A percentile compares a stretch with the other conserved stretches of the same genome.
Conservation (phyloP, 2,888 invertebrate species). For the Odontocolon sp. region DNA sequence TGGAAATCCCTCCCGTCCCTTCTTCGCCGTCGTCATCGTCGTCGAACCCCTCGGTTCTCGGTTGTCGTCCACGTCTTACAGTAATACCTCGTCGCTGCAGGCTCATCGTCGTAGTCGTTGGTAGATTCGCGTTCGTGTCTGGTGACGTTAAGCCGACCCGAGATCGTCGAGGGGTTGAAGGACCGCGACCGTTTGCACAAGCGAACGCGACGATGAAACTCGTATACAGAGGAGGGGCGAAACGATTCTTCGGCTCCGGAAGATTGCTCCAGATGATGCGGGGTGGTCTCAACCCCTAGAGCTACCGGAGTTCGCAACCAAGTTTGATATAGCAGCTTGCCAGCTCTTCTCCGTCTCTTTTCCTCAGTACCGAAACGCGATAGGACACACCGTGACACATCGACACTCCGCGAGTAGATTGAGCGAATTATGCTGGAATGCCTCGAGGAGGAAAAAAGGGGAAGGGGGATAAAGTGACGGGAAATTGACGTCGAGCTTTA, state of each 20-base stretch:
- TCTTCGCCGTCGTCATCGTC: neutral
- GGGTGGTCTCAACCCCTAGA: neutral
- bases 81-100: slow-evolving; percentile 12
- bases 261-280: slow-evolving; percentile 20
- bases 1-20: no score
- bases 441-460: slow-evolving; percentile 37
- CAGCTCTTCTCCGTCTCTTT: slow-evolving; percentile 7
- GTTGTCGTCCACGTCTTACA: slow-evolving; percentile 25
- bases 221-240: neutral
- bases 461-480: slow-evolving; percentile 64
- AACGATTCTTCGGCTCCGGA: slow-evolving; percentile 7
- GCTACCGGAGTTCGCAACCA: slow-evolving; percentile 1
- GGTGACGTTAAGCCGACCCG: slow-evolving; percentile 29
- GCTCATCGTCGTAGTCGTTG: slow-evolving; percentile 8
- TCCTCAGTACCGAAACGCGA: slow-evolving; percentile 14
- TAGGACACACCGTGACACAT: slow-evolving; percentile 60
- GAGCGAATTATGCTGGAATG: slow-evolving; percentile 61
- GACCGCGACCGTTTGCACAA: neutral
- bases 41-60: slow-evolving; percentile 20
- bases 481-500: slow-evolving; percentile 72
- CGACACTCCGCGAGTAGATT: slow-evolving; percentile 62
- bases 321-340: slow-evolving; percentile 15
- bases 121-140: slow-evolving; percentile 47
- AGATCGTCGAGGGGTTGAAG: slow-evolving; percentile 25
- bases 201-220: no score